Evolutionary conservation across 2,113 vertebrate species (phyloP).

Genomic region (Psilopsiagon aurifrons): DNA sequence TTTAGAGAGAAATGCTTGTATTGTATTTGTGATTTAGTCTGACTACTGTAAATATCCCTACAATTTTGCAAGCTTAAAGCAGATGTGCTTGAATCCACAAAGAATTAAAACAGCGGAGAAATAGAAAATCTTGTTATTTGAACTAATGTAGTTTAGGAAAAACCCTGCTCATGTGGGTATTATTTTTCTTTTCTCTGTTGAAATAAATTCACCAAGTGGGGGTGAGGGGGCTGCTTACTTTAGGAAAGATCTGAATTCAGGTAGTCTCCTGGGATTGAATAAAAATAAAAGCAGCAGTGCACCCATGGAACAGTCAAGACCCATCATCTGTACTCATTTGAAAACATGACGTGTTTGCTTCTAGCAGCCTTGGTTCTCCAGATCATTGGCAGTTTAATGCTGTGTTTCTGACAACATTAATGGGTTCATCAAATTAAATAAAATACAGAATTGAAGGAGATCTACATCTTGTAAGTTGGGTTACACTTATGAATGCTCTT

Average conservation of each 20-base stretch:
- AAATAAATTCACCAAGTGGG: neutral
- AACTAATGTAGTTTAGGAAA: neutral
- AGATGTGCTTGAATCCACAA: neutral
- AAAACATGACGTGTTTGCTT: neutral
- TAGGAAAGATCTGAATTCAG: neutral
- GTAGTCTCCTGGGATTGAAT: neutral
- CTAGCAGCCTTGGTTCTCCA: neutral
- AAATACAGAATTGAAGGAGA: neutral
- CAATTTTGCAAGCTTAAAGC: neutral
- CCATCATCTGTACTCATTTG: accelerated
- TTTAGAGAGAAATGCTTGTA: neutral
- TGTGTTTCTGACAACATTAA: neutral
- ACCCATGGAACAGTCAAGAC: neutral
- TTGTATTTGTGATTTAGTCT: neutral
- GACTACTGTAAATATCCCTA: neutral
- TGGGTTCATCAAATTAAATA: neutral
- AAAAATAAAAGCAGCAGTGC: accelerated
- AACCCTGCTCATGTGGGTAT: neutral
- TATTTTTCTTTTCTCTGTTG: neutral
- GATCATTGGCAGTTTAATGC: neutral
- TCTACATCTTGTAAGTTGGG: neutral
- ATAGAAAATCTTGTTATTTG: accelerated
- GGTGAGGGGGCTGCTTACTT: neutral
- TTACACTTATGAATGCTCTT: accelerated
- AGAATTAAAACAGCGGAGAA: neutral